A percentile compares a stretch with the other conserved stretches of the same genome.
Conservation (phyloP, 35 echinoderm and acorn worm genomes). For the Lytechinus pictus region DNA sequence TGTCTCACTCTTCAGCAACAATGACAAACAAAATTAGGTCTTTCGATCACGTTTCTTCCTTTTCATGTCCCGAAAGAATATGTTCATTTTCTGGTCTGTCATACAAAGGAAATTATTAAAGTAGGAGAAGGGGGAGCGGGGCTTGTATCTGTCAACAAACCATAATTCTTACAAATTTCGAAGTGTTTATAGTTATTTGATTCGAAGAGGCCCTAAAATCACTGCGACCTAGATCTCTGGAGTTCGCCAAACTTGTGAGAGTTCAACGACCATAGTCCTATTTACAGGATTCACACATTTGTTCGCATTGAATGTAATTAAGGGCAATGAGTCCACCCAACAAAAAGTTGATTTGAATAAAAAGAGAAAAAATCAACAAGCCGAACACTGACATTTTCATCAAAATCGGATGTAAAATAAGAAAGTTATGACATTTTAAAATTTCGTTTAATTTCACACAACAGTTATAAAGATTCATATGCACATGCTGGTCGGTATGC, state of each 20-base stretch:
- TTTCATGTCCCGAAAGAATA: not conserved
- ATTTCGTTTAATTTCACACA: no score
- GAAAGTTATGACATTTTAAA: no score
- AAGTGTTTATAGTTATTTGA: not conserved
- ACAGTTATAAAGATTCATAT: no score
- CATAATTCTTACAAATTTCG: not conserved
- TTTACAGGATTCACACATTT: not conserved
- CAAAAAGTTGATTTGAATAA: no score
- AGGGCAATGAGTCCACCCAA: no score
- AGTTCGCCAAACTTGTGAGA: not conserved
- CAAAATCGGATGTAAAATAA: no score
- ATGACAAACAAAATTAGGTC: not conserved
- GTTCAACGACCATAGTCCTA: not conserved
- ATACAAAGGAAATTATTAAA: not conserved
- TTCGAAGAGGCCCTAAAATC: conserved; percentile 4
- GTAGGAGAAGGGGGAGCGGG: not conserved
- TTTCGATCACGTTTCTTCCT: not conserved
- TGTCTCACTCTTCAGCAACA: not conserved
- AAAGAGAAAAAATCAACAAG: no score
- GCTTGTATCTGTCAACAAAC: not conserved
- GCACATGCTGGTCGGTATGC: no score
- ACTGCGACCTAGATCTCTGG: not conserved
- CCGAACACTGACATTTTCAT: no score
- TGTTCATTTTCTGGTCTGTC: not conserved
- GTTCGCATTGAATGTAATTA: no score